Base-by-base conservation (phyloP, 2,888 invertebrate genomes). In the Leptopilina syphax region DNA sequence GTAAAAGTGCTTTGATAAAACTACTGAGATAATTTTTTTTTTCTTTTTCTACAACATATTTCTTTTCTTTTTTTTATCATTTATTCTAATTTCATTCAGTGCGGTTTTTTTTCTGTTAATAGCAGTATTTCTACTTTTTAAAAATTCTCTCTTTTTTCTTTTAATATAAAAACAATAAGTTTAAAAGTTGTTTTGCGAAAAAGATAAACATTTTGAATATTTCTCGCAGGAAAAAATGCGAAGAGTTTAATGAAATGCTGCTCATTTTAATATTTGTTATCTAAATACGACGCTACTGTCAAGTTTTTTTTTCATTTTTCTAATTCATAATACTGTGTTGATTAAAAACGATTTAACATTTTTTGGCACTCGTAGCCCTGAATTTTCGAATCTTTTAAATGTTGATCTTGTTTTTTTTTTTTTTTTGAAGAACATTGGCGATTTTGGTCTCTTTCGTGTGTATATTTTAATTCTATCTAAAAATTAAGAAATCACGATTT, bases 361-460 rank as follows among this genome's bases (percentile, higher is more conserved):
- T 44, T 73, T 73, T 73, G 73, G 73, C 73, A 73, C 73, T 73
- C 73, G n/a, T 73, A 67, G 47, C 44, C 67, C 44, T 67, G 67
- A 67, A 47, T 67, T 44, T 67, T 47, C 34, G 44, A 67, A 67
- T 41, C 47, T 67, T 18, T 41, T 34, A n/a, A 54, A 34, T 57
- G 54, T 47, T 47, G 50, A 57, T 73, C 54, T 57, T 54, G n/a
- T 60, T 73, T 1, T 60, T n/a, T 27, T 34, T 34, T 60, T n/a
- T 27, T 34, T 34, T 34, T 34, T 34, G 4, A 73, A 73, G 73
- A 73, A 73, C 57, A 8, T 73, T 73, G 34, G 54, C 73, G 57
- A 73, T 34, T 34, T 73, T 73, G 73, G 73, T 73, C 67, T 73
- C 73, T 27, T 73, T 57, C 57, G 34, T 73, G 54, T 70, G 9